Percentiles rank a stretch among this genome's conserved stretches.
These are phyloP conservation scores for Octomys mimax DNA, from an alignment of 2,797 vertebrate species.

Conservation along the genomic window DNA sequence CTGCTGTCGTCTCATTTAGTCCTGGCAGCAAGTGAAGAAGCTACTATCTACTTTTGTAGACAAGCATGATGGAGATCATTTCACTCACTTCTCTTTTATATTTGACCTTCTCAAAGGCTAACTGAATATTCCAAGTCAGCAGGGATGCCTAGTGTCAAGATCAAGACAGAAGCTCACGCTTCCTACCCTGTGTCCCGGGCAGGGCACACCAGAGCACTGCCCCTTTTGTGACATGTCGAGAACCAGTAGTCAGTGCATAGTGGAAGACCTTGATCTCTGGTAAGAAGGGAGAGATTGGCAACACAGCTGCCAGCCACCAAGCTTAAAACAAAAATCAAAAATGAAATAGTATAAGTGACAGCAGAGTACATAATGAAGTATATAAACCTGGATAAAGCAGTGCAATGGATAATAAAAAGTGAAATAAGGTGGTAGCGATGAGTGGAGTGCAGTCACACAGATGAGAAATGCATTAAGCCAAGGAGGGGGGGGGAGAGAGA, in stretches of 20 bases:
- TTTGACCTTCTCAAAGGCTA: not conserved
- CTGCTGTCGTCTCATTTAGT: not conserved
- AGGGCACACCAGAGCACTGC: rapidly evolving
- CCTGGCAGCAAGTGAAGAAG: not conserved
- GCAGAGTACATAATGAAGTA: slow-evolving; percentile 75
- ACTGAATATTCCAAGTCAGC: not conserved
- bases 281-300: not conserved
- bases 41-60: not conserved
- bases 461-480: not conserved
- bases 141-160: not conserved
- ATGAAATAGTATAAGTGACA: slow-evolving; percentile 77
- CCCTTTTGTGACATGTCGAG: not conserved
- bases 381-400: slow-evolving; percentile 74
- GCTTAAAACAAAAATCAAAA: slow-evolving; percentile 70
- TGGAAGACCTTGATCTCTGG: not conserved
- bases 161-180: not conserved
- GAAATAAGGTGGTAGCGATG: slow-evolving; percentile 71
- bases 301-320: not conserved
- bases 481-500: not conserved
- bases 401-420: slow-evolving; percentile 74
- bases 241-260: too few relatives aligned
- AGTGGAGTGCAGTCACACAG: not conserved
- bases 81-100: slow-evolving; percentile 3
- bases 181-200: not conserved
- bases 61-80: not conserved